A percentile compares a stretch with the other conserved stretches of the same genome.
Evolutionary conservation across 2,888 invertebrate species (phyloP).

Genomic region (Agrochola litura): DNA sequence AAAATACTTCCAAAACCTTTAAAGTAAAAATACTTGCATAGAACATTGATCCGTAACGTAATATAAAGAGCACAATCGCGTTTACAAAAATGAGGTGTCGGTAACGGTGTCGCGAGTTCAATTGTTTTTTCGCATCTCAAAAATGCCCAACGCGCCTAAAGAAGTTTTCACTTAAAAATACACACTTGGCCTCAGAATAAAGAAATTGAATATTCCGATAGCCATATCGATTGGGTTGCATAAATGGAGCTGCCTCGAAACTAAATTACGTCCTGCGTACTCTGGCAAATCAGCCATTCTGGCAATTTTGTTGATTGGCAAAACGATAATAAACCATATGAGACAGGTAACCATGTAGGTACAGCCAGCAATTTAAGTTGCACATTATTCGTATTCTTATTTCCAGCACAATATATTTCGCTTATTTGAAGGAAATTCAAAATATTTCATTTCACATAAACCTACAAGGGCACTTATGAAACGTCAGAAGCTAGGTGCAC

Average conservation of each 20-base stretch:
- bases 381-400: slow-evolving; percentile 20
- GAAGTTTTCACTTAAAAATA: background rate
- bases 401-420: background rate
- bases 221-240: background rate
- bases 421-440: slow-evolving; percentile 1
- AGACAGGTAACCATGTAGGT: background rate
- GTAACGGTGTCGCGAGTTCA: too few species aligned
- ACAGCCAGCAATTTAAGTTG: background rate
- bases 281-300: background rate
- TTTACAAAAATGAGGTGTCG: too few species aligned
- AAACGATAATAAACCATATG: background rate
- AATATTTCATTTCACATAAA: too few species aligned
- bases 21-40: too few species aligned
- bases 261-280: background rate
- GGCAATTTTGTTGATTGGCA: background rate
- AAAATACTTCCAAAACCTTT: too few species aligned
- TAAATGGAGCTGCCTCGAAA: background rate
- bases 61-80: too few species aligned
- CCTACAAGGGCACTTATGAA: too few species aligned
- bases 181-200: background rate
- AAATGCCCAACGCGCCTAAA: too few species aligned
- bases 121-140: too few species aligned
- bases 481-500: too few species aligned
- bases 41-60: too few species aligned
- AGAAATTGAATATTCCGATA: background rate